Base-by-base conservation (phyloP, 2,797 vertebrate genomes). In the Haliaeetus vocifer region DNA sequence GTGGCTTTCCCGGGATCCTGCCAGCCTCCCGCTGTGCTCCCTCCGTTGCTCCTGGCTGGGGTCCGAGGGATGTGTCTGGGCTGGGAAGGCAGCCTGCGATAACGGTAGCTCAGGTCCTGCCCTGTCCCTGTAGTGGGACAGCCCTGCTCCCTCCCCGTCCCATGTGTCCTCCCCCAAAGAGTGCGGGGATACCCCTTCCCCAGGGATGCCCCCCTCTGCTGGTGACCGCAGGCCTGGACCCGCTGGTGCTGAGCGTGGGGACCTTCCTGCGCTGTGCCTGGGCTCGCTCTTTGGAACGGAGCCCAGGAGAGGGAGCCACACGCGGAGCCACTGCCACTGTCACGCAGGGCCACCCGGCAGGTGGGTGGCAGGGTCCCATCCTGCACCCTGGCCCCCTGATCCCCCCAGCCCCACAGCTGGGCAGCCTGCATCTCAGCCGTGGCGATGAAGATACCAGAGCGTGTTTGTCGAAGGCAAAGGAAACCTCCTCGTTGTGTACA, bases 401-500 rank as follows among this genome's bases (percentile, higher is more conserved):
- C 45, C 33, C 38, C 20, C 12, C 10, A 38, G 53, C 63, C 40
- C 56, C 0, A 0, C 13, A 2, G 40, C 88, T 28, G 40, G 68
- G 65, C 58, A 59, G 71, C 83, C 80, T 76, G 75, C 92, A 72
- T 89, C 86, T 76, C n/a, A 7, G 81, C 94, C 37, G 3, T 22
- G 9, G 86, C 26, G 26, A 91, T 88, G 90, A 93, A 95, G 92
- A 83, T 87, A 88, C 63, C 82, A 83, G 38, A 73, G 73, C 3
- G 0, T 95, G 83, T 97, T 97, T 97, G 92, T 97, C 65, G 56
- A 96, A 96, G 72, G 91, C 96, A 33, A 82, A 94, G 89, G 92
- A 95, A 91, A 95, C 92, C 95, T 97, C 96, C 89, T 88, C 9
- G 37, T 97, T 97, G 97, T 97, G 97, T 98, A 97, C 96, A 98